Evolutionary conservation across 2,113 vertebrate species (phyloP).

Genomic region (Camelus bactrianus): DNA sequence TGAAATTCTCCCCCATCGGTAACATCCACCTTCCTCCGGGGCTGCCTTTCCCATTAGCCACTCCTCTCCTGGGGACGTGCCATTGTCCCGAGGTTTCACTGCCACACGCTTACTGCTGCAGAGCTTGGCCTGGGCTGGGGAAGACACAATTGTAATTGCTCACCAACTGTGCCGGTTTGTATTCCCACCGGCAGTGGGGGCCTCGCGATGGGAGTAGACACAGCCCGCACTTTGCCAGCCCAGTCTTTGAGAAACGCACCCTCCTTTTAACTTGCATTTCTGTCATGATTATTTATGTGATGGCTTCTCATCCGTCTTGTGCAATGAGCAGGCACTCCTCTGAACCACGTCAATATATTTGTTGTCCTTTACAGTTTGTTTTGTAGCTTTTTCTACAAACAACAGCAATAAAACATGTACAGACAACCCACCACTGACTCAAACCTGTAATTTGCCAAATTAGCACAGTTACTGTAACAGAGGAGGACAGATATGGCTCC

Average conservation of each 20-base stretch:
- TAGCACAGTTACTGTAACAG: not conserved
- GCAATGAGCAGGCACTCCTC: rapidly evolving
- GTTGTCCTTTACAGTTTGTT: not conserved
- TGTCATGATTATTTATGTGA: not conserved
- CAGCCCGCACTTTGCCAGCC: not conserved
- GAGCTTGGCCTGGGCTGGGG: not conserved
- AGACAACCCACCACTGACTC: not conserved
- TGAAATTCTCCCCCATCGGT: rapidly evolving
- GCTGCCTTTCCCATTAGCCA: not conserved
- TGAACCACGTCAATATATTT: not conserved
- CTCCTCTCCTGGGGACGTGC: not conserved
- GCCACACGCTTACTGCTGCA: not conserved
- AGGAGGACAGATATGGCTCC: too few species aligned
- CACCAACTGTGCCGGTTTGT: not conserved
- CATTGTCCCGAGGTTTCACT: rapidly evolving
- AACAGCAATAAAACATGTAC: too few species aligned
- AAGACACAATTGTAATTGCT: not conserved
- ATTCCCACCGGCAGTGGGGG: rapidly evolving
- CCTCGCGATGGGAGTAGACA: rapidly evolving
- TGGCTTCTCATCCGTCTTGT: not conserved
- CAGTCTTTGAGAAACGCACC: rapidly evolving
- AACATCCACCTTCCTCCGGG: rapidly evolving
- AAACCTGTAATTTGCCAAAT: not conserved
- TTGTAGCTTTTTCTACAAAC: not conserved
- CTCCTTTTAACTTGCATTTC: not conserved